Percentiles rank a stretch among this genome's conserved stretches.
Evolutionary conservation across 2,113 vertebrate genomes (phyloP).

Genomic region (Rhineura floridana): DNA sequence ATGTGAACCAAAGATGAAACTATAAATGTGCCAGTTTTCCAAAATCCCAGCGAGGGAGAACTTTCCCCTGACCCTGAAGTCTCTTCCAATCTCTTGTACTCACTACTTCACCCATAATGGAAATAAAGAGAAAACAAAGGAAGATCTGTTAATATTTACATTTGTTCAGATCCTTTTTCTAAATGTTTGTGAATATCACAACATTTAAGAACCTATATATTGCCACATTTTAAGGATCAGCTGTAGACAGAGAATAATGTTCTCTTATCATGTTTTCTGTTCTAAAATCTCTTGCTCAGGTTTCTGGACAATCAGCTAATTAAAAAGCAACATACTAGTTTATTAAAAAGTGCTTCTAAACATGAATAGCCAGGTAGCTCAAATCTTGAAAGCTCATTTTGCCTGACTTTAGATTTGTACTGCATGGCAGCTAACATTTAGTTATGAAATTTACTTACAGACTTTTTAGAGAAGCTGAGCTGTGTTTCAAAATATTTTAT

Average conservation of each 20-base stretch:
- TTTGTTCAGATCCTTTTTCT: not conserved
- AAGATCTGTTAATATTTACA: not conserved
- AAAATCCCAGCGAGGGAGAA: not conserved
- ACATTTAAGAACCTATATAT: not conserved
- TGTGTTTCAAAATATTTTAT: not conserved
- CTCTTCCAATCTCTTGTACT: not conserved
- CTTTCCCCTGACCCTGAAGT: not conserved
- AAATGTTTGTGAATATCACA: constrained; percentile 2
- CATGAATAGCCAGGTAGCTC: not conserved
- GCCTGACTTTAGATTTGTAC: not conserved
- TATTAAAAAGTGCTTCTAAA: not conserved
- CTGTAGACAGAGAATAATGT: not conserved
- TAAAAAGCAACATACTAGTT: not conserved
- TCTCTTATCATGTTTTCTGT: not conserved
- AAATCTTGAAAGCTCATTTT: not conserved
- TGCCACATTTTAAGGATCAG: not conserved
- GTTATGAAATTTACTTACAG: not conserved
- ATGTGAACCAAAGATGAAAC: not conserved
- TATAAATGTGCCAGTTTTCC: not conserved
- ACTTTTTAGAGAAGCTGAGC: not conserved
- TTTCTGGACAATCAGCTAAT: not conserved
- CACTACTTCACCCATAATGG: not conserved
- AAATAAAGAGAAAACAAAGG: not conserved
- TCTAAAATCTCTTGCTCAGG: not conserved
- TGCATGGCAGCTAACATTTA: not conserved